Conservation (phyloP, 2,888 invertebrate species). For the Liopterus haemorrhoidalis region DNA sequence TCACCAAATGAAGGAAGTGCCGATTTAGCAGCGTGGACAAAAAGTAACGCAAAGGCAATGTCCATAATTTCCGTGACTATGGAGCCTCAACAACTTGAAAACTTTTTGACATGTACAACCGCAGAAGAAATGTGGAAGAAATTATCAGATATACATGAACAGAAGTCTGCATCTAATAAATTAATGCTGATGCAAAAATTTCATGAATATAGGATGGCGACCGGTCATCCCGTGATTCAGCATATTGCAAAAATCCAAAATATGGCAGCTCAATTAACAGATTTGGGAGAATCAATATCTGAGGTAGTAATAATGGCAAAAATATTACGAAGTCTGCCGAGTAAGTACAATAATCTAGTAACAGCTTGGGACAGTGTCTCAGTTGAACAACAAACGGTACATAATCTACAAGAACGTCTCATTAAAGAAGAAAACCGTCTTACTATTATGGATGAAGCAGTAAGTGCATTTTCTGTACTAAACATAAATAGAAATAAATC, state of each 20-base stretch:
- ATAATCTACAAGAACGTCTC: constrained; percentile 28
- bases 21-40: too few relatives aligned
- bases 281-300: constrained; percentile 29
- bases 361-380: constrained; percentile 23
- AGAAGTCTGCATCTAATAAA: constrained; percentile 31
- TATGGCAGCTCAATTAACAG: constrained; percentile 28
- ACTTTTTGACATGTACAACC: constrained; percentile 27
- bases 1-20: constrained; percentile 12
- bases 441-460: too few relatives aligned
- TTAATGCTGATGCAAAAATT: constrained; percentile 26
- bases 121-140: constrained; percentile 32
- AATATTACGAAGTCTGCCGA: constrained; percentile 30
- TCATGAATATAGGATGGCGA: constrained; percentile 25
- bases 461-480: too few relatives aligned
- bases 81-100: constrained; percentile 26
- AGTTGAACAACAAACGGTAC: constrained; percentile 27
- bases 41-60: constrained; percentile 31
- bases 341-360: constrained; percentile 28
- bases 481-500: too few relatives aligned
- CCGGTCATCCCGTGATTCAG: constrained; percentile 28
- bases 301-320: constrained; percentile 33
- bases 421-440: constrained; percentile 30
- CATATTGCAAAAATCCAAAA: constrained; percentile 30
- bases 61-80: constrained; percentile 29
- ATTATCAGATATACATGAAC: constrained; percentile 29